Evolutionary conservation across 2,113 vertebrate species (phyloP), one percentile per base, ranked within the genome.

Genomic region (Halichoerus grypus): DNA sequence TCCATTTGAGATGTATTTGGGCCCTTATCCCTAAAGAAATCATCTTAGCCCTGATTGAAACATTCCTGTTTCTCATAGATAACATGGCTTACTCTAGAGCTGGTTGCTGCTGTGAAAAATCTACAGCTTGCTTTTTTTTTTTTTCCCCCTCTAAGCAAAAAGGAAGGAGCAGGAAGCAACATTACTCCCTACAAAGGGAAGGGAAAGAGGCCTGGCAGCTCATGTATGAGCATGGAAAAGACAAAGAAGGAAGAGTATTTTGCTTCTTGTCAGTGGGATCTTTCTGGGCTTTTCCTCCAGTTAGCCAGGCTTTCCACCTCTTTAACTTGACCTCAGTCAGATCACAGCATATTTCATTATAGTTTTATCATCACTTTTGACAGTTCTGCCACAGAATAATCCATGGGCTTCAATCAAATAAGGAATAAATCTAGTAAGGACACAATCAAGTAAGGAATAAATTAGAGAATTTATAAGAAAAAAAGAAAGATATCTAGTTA

Each of bases 21-120:
- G 12, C 49, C 26, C 93, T 97, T 96, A 97, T 98, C 96, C 69
- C 46, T 63, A 51, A 81, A 94, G 91, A 96, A 97, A 98, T 97
- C 95, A 74, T 82, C 76, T 86, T 86, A 93, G 33, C 53, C 33
- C 14, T 88, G 94, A 97, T 88, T 94, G 33, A 96, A 94, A 71
- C 77, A 53, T 90, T 82, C 12, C 13, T 31, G 59, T 87, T 97
- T 97, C 77, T 97, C 83, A 16, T 31, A 21, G 89, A 95, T 94
- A 97, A 85, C 55, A 93, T 61, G 31, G 36, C 81, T 93, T 94
- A 91, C 8, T 59, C 36, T 31, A 55, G 31, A 84, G 5, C n/a
- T 63, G 39, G 5, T 42, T 86, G 96, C 74, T 67, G 81, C 72
- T 82, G 57, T 53, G 82, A 36, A 96, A 92, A 26, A n/a, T 71